Conservation (phyloP, 2,888 invertebrate species). For the Lacanobia wlatinum region DNA sequence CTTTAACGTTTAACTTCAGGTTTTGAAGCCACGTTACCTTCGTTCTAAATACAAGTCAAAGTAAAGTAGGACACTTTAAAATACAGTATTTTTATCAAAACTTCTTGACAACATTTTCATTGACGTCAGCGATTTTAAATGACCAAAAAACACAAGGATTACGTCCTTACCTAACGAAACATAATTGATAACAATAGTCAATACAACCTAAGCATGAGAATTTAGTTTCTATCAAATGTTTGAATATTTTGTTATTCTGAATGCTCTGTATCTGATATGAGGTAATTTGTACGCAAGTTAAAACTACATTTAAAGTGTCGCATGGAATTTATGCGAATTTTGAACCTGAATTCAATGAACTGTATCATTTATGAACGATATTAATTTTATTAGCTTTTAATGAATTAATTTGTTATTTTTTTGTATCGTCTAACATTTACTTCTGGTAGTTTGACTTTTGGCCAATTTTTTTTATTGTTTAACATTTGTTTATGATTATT, state of each 20-base stretch:
- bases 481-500: not conserved
- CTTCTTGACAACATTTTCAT: not conserved
- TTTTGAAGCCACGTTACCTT: conserved; percentile 4
- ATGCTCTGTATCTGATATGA: not conserved
- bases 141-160: not conserved
- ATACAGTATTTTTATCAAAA: not conserved
- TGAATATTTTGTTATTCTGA: not conserved
- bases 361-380: conserved; percentile 2
- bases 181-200: not conserved
- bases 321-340: not conserved
- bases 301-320: conserved; percentile 7
- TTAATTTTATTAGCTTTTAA: conserved; percentile 1
- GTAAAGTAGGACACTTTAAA: not conserved
- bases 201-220: not conserved
- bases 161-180: not conserved
- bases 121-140: conserved; percentile 1
- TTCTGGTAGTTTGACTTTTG: too few species aligned
- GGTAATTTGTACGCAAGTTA: conserved; percentile 6
- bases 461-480: not conserved
- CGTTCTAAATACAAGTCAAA: not conserved
- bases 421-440: not conserved
- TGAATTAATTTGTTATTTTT: not conserved
- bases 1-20: conserved; percentile 28
- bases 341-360: not conserved
- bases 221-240: not conserved